Conservation (phyloP, 2,797 vertebrate species). For the Hemitrygon akajei region DNA sequence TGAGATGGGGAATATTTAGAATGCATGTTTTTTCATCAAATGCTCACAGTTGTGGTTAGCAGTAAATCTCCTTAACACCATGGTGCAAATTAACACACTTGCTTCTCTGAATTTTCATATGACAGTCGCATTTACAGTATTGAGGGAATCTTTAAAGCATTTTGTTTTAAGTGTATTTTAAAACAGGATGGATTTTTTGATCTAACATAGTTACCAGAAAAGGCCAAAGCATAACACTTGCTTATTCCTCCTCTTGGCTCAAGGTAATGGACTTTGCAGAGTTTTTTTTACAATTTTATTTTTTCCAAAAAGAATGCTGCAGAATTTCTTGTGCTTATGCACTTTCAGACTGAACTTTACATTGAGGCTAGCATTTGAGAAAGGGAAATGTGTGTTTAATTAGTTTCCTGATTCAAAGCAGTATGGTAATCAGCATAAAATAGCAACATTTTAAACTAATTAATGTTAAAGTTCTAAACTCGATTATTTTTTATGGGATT, state of each 20-base stretch:
- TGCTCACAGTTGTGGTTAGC: not conserved
- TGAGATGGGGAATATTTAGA: not conserved
- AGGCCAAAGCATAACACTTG: not conserved
- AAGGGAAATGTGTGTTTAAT: not conserved
- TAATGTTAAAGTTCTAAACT: not conserved
- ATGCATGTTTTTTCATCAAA: not conserved
- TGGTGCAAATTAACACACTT: constrained; percentile 2
- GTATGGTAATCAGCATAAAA: not conserved
- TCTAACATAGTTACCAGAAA: not conserved
- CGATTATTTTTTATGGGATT: not conserved
- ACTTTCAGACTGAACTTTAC: not conserved
- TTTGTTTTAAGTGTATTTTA: not conserved
- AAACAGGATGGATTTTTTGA: not conserved
- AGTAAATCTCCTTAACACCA: not conserved
- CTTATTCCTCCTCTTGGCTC: not conserved
- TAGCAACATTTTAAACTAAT: not conserved
- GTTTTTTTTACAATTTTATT: not conserved
- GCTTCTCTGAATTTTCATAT: not conserved
- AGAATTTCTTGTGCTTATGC: not conserved
- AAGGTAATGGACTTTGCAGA: not conserved
- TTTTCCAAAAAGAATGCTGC: not conserved
- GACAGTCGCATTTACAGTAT: not conserved
- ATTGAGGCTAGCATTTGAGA: not conserved
- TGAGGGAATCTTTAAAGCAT: not conserved
- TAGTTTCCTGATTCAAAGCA: not conserved